Conservation (phyloP, 2,113 vertebrate species). For the Rhinopomastus cyanomelas region DNA sequence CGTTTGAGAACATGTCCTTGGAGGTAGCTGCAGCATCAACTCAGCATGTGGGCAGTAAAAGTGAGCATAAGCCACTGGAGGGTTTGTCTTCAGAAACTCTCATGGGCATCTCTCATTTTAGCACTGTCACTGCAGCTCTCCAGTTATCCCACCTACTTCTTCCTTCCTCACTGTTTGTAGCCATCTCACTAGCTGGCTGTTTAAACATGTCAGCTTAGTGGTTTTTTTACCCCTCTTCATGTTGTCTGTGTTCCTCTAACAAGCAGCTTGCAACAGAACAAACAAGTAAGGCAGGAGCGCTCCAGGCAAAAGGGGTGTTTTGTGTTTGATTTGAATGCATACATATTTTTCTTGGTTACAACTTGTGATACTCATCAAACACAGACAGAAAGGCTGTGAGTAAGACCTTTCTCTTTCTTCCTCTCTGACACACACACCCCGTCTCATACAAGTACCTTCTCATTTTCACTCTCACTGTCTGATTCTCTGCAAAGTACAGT, state of each 20-base stretch:
- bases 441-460: not conserved
- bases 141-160: not conserved
- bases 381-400: slow-evolving; percentile 30
- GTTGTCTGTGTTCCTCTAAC: slow-evolving; percentile 55
- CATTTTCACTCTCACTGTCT: slow-evolving; percentile 11
- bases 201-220: slow-evolving; percentile 40
- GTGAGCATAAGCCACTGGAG: not conserved
- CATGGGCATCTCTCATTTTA: not conserved
- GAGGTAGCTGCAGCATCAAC: not conserved
- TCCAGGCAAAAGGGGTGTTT: slow-evolving; percentile 49
- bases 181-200: not conserved
- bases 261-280: slow-evolving; percentile 57
- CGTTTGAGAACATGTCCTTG: not conserved
- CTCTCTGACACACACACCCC: not conserved
- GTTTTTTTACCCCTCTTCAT: not conserved
- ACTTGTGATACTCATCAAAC: slow-evolving; percentile 64
- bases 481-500: not conserved
- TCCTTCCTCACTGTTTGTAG: not conserved
- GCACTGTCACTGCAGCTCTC: not conserved
- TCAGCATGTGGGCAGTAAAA: not conserved
- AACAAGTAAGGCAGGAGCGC: slow-evolving; percentile 44
- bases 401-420: slow-evolving; percentile 34
- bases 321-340: slow-evolving; percentile 68
- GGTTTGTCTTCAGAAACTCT: not conserved
- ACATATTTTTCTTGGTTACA: slow-evolving; percentile 65